These are phyloP conservation scores for Lordiphosa collinella DNA, from an alignment of 1,140 invertebrate species.

Conservation along the genomic window DNA sequence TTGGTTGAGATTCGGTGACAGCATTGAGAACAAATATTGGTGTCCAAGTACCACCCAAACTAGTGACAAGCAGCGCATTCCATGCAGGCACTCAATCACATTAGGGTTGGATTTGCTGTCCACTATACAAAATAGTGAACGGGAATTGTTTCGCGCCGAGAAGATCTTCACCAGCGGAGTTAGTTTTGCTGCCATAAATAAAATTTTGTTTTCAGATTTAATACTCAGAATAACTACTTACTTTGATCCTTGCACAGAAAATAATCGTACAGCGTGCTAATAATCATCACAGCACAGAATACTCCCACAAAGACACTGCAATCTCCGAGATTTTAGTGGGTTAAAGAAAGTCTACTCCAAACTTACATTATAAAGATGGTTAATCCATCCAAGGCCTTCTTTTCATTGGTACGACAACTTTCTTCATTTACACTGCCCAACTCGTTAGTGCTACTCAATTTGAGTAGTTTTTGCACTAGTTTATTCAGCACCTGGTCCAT, in stretches of 20 bases:
- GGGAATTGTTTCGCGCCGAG: conserved; percentile 40
- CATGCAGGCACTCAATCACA: conserved; percentile 56
- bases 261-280: conserved; percentile 46
- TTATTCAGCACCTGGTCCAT: conserved; percentile 32
- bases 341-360: background rate
- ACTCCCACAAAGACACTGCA: conserved; percentile 27
- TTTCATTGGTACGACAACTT: conserved; percentile 23
- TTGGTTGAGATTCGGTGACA: conserved; percentile 19
- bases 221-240: no score
- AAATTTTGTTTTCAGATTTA: no score
- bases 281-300: conserved; percentile 3
- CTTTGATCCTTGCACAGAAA: conserved; percentile 30
- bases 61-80: conserved; percentile 53
- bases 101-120: conserved; percentile 43
- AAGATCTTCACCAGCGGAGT: conserved; percentile 21
- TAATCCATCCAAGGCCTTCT: conserved; percentile 14
- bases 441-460: background rate
- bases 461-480: conserved; percentile 23
- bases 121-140: conserved; percentile 30
- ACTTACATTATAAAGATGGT: conserved; percentile 54
- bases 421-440: conserved; percentile 3
- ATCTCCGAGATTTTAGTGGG: background rate
- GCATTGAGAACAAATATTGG: background rate
- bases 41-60: conserved; percentile 56
- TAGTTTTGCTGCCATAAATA: conserved; percentile 13